Evolutionary conservation across 2,888 invertebrate species (phyloP), one percentile per base, ranked within the genome.

Genomic region (Dryomyza anilis): DNA sequence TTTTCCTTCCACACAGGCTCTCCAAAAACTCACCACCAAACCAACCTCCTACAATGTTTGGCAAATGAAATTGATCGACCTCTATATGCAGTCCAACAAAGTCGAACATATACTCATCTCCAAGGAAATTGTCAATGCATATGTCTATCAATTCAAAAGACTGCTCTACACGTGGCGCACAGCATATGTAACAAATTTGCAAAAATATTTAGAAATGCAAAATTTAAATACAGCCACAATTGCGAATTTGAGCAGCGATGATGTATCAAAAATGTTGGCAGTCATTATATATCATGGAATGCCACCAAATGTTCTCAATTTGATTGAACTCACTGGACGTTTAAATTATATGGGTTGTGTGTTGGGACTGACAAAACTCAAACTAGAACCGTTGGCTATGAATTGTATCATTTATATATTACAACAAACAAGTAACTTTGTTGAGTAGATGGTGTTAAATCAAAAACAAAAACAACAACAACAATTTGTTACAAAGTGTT

Each of bases 21-120:
- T 89, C 69, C 86, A 86, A 72, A 82, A 84, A 58, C 84, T 89
- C 89, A 0, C 86, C 83, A 3, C 81, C 86, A 0, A 83, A 86
- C 74, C 61, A 2, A 61, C 19, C 27, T 61, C 61, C 1, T 46
- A 53, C 5, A 87, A 90, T 74, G 84, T 91, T 21, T 93, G 92
- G 92, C 93, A 94, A 79, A 86, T 92, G 52, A 93, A 92, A 77
- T 84, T 91, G 0, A 84, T 89, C 4, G 86, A 87, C 2, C 85
- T 88, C 0, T 89, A 89, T 66, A 72, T 79, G 65, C 45, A 71
- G 4, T 58, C 66, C 5, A 64, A 72, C 33, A 45, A 67, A 1
- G 61, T 70, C 25, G 75, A 81, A 58, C 74, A 76, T 73, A 71
- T 76, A 8, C 70, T 83, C 7, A 69, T 82, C 39, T 79, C 82